A percentile compares a stretch with the other conserved stretches of the same genome.
These are phyloP conservation scores for Crotalus horridus DNA, from an alignment of 2,113 vertebrate genomes.

Conservation along the genomic window DNA sequence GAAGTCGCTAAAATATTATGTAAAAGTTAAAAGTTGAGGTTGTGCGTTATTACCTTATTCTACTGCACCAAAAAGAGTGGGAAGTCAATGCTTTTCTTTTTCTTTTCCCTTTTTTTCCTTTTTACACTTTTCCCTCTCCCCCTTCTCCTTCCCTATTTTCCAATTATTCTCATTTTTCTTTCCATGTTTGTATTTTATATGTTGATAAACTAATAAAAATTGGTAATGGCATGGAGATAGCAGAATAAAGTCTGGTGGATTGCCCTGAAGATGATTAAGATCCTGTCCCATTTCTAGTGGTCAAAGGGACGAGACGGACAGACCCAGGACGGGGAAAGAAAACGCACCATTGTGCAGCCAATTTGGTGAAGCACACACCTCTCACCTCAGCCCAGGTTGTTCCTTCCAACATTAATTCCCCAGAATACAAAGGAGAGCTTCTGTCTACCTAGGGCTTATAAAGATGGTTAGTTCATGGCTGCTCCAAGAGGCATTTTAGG, in stretches of 20 bases:
- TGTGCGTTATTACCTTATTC: not conserved
- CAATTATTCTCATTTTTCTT: not conserved
- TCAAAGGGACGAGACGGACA: not conserved
- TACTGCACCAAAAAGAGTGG: not conserved
- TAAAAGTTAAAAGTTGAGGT: not conserved
- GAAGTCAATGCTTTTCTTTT: not conserved
- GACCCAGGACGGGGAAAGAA: conserved; percentile 15
- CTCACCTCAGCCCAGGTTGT: not conserved
- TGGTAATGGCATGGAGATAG: not conserved
- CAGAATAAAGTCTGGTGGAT: not conserved
- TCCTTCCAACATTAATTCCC: not conserved
- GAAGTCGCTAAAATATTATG: not conserved
- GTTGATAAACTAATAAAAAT: not conserved
- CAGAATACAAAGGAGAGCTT: conserved; percentile 7
- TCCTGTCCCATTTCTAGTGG: conserved; percentile 31
- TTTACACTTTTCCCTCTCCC: no score
- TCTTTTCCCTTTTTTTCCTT: not conserved
- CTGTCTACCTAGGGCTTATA: conserved; percentile 47
- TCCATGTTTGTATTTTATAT: not conserved
- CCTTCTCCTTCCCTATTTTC: not conserved
- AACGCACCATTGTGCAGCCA: conserved; percentile 36
- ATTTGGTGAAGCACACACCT: not conserved
- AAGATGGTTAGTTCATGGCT: conserved; percentile 28
- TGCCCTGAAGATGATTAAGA: not conserved
- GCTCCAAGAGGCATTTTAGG: conserved; percentile 51